Evolutionary conservation across 2,888 invertebrate genomes (phyloP).

Genomic region (Dimorphilus gyrociliatus): DNA sequence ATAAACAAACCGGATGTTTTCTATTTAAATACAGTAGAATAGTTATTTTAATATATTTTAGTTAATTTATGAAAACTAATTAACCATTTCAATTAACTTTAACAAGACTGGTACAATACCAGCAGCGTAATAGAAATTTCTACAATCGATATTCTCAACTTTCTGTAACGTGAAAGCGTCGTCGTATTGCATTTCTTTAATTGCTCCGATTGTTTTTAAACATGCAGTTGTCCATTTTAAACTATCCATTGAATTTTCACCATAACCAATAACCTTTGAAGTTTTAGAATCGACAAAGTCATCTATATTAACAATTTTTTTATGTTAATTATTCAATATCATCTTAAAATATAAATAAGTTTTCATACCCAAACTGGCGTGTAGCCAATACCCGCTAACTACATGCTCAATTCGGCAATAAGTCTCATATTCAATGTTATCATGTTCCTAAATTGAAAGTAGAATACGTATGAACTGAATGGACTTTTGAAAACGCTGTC

Average conservation of each 20-base stretch:
- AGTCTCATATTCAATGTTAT: conserved; percentile 33
- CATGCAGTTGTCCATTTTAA: conserved; percentile 28
- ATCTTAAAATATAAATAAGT: not conserved
- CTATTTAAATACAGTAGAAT: not conserved
- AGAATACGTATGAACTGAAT: not conserved
- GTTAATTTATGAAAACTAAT: conserved; percentile 6
- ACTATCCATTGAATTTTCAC: conserved; percentile 24
- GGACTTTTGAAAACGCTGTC: no score
- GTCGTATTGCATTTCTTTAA: conserved; percentile 22
- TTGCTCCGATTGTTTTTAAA: conserved; percentile 25
- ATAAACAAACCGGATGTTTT: not conserved
- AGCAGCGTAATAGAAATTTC: conserved; percentile 32
- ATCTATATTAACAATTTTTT: not conserved
- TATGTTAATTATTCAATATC: not conserved
- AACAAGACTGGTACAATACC: conserved; percentile 38
- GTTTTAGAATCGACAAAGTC: not conserved
- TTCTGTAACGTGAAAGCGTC: conserved; percentile 37
- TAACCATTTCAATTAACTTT: conserved; percentile 34
- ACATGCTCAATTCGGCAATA: conserved; percentile 37
- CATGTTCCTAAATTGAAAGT: conserved; percentile 20
- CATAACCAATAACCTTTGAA: no score
- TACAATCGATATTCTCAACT: conserved; percentile 25
- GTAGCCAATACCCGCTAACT: conserved; percentile 36
- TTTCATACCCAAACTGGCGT: conserved; percentile 32
- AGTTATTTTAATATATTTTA: conserved; percentile 1